Percentiles rank a stretch among this genome's conserved stretches.
These are phyloP conservation scores for Zonitis immaculata DNA, from an alignment of 2,888 invertebrate genomes.

Conservation along the genomic window DNA sequence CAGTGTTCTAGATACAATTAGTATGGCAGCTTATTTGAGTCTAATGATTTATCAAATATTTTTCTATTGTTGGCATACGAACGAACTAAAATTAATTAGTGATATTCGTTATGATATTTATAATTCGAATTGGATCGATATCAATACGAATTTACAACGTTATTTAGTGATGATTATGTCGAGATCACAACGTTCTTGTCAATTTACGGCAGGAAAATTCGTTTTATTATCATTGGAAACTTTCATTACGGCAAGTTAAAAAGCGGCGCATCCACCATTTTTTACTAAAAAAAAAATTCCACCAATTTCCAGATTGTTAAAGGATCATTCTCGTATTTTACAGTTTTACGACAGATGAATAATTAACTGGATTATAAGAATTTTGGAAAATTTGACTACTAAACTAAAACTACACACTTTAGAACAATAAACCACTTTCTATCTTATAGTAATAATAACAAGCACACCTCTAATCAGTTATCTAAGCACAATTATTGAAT, in stretches of 20 bases:
- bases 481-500: too few relatives aligned
- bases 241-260: slow-evolving; percentile 11
- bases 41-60: slow-evolving; percentile 48
- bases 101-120: slow-evolving; percentile 7
- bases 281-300: too few relatives aligned
- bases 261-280: slow-evolving; percentile 2
- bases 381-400: not conserved
- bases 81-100: slow-evolving; percentile 39
- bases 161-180: slow-evolving; percentile 14
- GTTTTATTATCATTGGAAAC: slow-evolving; percentile 10
- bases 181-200: slow-evolving; percentile 11
- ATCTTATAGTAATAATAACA: too few relatives aligned
- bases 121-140: slow-evolving; percentile 9
- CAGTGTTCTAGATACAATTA: slow-evolving; percentile 25
- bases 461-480: too few relatives aligned
- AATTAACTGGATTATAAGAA: not conserved
- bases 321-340: not conserved
- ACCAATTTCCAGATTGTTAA: not conserved
- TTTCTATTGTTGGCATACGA: slow-evolving; percentile 50
- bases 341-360: not conserved
- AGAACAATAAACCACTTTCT: too few relatives aligned
- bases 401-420: too few relatives aligned
- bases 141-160: slow-evolving; percentile 3
- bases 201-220: slow-evolving; percentile 17
- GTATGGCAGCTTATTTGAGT: slow-evolving; percentile 45